Base-by-base conservation (phyloP, 64 coral and sea anemone species). In the Porites australiensis region DNA sequence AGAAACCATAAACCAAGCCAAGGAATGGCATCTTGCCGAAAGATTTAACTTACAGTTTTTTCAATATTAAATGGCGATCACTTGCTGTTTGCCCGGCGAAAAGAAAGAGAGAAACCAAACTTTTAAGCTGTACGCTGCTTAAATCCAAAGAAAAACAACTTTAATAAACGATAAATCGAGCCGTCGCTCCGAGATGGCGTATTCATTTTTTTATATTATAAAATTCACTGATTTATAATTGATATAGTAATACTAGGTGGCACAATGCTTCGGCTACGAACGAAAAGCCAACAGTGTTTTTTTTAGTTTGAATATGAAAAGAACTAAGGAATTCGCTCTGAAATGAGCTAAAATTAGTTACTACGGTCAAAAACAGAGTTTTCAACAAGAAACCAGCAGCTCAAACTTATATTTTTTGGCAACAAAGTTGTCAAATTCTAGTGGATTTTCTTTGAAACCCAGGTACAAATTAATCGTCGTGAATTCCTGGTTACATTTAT, bases 211-310 rank as follows among this genome's bases (percentile, higher is more conserved):
- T 72, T 53, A 68, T 64, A 84, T 94, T 57, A 65, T 89, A 89
- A 89, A 94, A 89, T 82, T 89, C 88, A 94, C 92, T 94, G 84
- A 94, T 94, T 94, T 94, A 94, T 94, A 89, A 94, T 94, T 94
- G 64, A 94, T 94, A 46, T 44, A 64, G 50, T 22, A 21, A 37
- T 47, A 77, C 89, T 60, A 83, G 60, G 67, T 74, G 69, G 78
- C 89, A 84, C 63, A 51, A 15, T 3, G 46, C 16, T 66, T 51
- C 81, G 81, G 44, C 44, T 65, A 52, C 9, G 81, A 84, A 22
- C 63, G 63, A 53, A 68, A 46, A 65, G 81, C 81, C 9, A 50
- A 82, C 15, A 67, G 51, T 68, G 27, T 46, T 57, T 76, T 76
- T 74, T 76, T 80, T 52, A 68, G 81, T 84, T 84, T 84, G 81